Conservation (phyloP, 2,113 vertebrate genomes). For the Catharus minimus region DNA sequence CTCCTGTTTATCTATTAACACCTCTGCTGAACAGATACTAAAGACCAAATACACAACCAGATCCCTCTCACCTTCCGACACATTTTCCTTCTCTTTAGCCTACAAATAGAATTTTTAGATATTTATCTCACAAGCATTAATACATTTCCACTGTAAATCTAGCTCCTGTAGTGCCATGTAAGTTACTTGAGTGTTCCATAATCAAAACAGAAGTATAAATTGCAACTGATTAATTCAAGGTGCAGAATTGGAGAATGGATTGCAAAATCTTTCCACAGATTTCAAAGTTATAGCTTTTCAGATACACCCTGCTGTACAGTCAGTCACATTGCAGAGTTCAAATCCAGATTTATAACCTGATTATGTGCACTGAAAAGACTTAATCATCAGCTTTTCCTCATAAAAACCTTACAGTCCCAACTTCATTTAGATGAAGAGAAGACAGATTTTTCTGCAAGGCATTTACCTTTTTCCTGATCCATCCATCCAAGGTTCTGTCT, state of each 20-base stretch:
- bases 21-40: background rate
- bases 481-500: background rate
- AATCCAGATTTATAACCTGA: conserved; percentile 4
- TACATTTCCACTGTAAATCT: background rate
- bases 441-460: background rate
- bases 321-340: background rate
- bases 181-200: background rate
- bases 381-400: conserved; percentile 21
- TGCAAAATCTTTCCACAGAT: conserved; percentile 6
- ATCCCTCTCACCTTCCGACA: background rate
- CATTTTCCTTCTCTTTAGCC: background rate
- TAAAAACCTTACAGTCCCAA: background rate
- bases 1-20: background rate
- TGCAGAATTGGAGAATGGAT: background rate
- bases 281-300: conserved; percentile 23
- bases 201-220: background rate
- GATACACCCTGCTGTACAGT: background rate
- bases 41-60: background rate
- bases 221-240: conserved; percentile 11
- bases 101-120: background rate
- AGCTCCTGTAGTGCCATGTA: background rate
- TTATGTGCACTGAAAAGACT: background rate
- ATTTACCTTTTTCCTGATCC: conserved; percentile 6
- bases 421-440: background rate
- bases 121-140: background rate